A percentile compares a stretch with the other conserved stretches of the same genome.
Evolutionary conservation across 2,797 vertebrate genomes (phyloP).

Genomic region (Gila robusta): DNA sequence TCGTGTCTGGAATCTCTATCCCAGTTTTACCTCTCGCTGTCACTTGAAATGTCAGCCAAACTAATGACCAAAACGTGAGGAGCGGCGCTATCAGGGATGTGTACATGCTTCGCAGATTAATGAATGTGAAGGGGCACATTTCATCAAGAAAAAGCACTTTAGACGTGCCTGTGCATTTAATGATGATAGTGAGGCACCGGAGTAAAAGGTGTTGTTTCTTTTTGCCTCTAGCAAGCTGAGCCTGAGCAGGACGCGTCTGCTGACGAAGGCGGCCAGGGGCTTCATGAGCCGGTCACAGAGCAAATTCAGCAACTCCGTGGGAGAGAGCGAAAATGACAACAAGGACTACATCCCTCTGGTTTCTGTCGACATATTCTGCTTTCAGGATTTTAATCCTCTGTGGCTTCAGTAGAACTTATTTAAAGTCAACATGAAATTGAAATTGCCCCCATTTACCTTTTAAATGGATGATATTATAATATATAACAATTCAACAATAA

Average conservation of each 20-base stretch:
- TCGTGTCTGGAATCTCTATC: conserved; percentile 26
- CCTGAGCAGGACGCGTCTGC: conserved; percentile 87
- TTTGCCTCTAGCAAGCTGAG: conserved; percentile 80
- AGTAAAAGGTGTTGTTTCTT: conserved; percentile 1
- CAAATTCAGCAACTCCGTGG: conserved; percentile 79
- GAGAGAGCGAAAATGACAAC: conserved; percentile 83
- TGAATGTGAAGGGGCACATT: conserved; percentile 4
- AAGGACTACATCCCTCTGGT: conserved; percentile 93
- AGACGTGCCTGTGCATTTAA: conserved; percentile 6
- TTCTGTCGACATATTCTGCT: conserved; percentile 9
- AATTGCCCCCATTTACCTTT: not conserved
- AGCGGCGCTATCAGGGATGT: not conserved
- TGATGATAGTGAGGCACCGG: not conserved
- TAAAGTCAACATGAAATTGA: not conserved
- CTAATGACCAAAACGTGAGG: conserved; percentile 10
- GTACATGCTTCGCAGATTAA: not conserved
- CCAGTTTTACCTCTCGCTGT: not conserved
- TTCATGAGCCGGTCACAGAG: conserved; percentile 87
- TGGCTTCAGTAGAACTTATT: not conserved
- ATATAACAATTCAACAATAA: not conserved
- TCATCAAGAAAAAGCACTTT: not conserved
- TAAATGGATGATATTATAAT: not conserved
- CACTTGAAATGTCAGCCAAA: conserved; percentile 18
- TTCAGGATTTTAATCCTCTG: not conserved
- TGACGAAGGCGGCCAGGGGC: conserved; percentile 89